Evolutionary conservation across 1,140 invertebrate species (phyloP).

Genomic region (Pogonomyrmex californicus): DNA sequence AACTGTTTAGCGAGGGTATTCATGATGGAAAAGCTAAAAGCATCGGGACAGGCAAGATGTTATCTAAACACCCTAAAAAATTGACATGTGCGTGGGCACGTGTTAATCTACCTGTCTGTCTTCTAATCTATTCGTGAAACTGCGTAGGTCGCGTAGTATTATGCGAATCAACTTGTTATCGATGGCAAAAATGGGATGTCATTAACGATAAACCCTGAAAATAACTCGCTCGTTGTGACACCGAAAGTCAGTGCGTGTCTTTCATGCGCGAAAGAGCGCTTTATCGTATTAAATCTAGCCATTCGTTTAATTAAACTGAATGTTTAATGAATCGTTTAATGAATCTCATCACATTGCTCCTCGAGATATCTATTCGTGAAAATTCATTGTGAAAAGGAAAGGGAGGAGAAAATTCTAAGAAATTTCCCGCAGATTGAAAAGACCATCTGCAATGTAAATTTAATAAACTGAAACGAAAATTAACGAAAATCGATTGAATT

Average conservation of each 20-base stretch:
- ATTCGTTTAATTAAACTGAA: conserved; percentile 54
- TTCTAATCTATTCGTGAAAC: conserved; percentile 35
- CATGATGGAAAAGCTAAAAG: not conserved
- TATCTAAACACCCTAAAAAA: conserved; percentile 30
- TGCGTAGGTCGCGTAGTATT: not conserved
- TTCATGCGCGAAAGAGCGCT: not conserved
- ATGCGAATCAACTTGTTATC: conserved; percentile 38
- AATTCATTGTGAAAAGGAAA: not conserved
- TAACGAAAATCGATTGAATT: not conserved
- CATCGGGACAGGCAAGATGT: not conserved
- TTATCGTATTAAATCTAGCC: conserved; percentile 37
- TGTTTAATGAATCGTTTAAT: conserved; percentile 26
- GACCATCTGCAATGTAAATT: not conserved
- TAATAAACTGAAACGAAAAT: conserved; percentile 5
- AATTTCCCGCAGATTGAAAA: not conserved
- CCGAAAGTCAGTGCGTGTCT: conserved; percentile 14
- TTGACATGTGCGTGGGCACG: conserved; percentile 26
- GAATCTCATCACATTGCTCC: not conserved
- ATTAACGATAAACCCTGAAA: conserved; percentile 34
- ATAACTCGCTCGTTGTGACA: not conserved
- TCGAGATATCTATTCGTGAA: not conserved
- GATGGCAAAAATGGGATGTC: conserved; percentile 19
- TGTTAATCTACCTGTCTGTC: not conserved
- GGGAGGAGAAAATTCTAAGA: not conserved
- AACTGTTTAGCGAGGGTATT: not conserved